These are phyloP conservation scores for Enoplosus armatus DNA, from an alignment of 2,797 vertebrate genomes.

Conservation along the genomic window DNA sequence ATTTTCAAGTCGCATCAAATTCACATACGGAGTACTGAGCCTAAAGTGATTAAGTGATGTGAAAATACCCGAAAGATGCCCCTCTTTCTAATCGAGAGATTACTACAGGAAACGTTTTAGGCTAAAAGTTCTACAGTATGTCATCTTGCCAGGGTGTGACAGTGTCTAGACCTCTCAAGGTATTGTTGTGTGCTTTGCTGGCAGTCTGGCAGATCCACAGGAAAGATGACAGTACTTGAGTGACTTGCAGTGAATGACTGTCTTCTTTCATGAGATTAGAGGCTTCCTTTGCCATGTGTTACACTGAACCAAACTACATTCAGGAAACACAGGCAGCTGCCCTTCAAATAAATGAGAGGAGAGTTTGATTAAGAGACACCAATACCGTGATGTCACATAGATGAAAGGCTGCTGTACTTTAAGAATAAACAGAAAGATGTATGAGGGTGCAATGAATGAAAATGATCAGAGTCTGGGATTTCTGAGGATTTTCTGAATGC, in stretches of 20 bases:
- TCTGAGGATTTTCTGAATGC: neutral
- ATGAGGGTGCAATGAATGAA: neutral
- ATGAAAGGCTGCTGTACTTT: neutral
- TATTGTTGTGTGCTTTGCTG: constrained; percentile 4
- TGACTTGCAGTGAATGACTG: constrained; percentile 4
- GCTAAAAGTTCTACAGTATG: neutral
- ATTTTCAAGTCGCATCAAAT: neutral
- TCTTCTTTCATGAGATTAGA: neutral
- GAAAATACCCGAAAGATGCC: neutral
- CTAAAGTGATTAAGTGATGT: neutral
- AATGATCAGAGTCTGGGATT: neutral
- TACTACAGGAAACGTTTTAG: neutral
- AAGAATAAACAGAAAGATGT: neutral
- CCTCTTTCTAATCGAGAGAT: no score
- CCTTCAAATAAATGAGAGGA: neutral
- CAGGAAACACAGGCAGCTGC: neutral
- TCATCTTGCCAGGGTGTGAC: constrained; percentile 19
- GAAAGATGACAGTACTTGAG: constrained; percentile 7
- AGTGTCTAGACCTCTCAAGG: constrained; percentile 28
- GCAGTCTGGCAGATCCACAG: neutral
- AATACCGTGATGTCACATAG: neutral
- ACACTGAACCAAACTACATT: neutral
- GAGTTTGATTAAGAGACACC: neutral
- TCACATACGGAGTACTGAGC: no score
- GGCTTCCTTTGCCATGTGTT: neutral